These are phyloP conservation scores for Phalacrocorax brasilianus DNA, from an alignment of 2,113 vertebrate species.

Conservation along the genomic window DNA sequence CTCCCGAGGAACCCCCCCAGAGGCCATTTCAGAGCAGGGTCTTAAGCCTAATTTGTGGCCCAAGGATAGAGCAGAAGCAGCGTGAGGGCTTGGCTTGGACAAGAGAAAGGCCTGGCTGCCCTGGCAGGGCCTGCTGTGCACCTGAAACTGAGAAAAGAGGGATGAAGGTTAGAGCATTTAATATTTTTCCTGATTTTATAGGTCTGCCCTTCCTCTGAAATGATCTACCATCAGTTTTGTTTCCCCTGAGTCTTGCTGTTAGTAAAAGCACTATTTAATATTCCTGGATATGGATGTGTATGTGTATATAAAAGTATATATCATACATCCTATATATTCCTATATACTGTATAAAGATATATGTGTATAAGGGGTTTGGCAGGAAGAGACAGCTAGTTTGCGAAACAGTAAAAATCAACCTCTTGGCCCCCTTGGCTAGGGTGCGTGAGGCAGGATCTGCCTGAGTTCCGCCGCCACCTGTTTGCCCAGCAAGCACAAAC, in stretches of 20 bases:
- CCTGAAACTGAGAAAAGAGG: neutral
- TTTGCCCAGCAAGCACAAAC: neutral
- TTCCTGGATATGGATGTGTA: neutral
- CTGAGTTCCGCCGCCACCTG: neutral
- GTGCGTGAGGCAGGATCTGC: accelerated
- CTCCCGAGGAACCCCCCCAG: neutral
- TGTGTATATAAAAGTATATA: neutral
- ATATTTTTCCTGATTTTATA: neutral
- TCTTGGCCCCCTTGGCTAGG: neutral
- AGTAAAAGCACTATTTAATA: neutral
- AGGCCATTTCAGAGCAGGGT: neutral
- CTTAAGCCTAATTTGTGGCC: neutral
- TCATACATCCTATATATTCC: neutral
- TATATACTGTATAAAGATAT: neutral
- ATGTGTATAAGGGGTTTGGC: neutral
- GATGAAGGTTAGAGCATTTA: neutral
- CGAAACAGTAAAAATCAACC: neutral
- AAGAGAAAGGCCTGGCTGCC: neutral
- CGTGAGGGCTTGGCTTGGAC: neutral
- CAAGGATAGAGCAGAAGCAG: neutral
- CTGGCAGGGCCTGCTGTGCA: neutral
- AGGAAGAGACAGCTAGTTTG: neutral
- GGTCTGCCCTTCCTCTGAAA: neutral
- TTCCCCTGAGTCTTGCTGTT: neutral
- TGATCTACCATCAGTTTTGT: neutral